Base-by-base conservation (phyloP, 1,140 invertebrate genomes). In the Pectinophora gossypiella region DNA sequence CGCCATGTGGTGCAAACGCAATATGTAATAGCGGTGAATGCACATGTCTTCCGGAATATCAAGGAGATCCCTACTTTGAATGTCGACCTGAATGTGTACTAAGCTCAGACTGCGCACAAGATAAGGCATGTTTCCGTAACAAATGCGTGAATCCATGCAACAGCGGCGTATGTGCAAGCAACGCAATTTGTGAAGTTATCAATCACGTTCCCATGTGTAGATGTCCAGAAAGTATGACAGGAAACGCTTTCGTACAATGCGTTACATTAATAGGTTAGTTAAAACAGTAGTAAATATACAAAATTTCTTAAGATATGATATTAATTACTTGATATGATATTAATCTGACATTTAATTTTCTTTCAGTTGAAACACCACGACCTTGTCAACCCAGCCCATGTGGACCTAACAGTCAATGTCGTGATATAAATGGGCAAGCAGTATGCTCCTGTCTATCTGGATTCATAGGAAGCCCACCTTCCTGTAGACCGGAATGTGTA, bases 131-230 rank as follows among this genome's bases (percentile, higher is more conserved):
- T 64, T 88, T 91, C 12, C 92, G 91, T 71, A 92, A 94, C 56
- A 93, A 92, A 82, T 95, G 94, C 71, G 84, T 72, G 20, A 90
- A 95, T 81, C 94, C 94, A 32, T 95, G 94, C 63, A 66, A 86
- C 0, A 80, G 90, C 2, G 93, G 92, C 42, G 92, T 92, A 0
- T 96, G 95, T 72, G 95, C 94, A 36, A 89, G 88, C 58, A 90
- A 89, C 55, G 93, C 94, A 0, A 79, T 90, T 20, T 97, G 95
- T 72, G 92, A 94, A 72, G 94, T 95, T 1, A 90, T 94, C 3
- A 95, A 95, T 69, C 94, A 96, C 64, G 91, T 94, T 56, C 92
- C 93, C 2, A 91, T 91, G 66, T 94, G 93, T 61, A 91, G 90
- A 23, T 94, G 93, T 78, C 89, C 90, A 32, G 16, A 76, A 21